Percentiles rank a stretch among this genome's conserved stretches.
These are phyloP conservation scores for Patella ulyssiponensis DNA, from an alignment of 2,888 invertebrate species.

Conservation along the genomic window DNA sequence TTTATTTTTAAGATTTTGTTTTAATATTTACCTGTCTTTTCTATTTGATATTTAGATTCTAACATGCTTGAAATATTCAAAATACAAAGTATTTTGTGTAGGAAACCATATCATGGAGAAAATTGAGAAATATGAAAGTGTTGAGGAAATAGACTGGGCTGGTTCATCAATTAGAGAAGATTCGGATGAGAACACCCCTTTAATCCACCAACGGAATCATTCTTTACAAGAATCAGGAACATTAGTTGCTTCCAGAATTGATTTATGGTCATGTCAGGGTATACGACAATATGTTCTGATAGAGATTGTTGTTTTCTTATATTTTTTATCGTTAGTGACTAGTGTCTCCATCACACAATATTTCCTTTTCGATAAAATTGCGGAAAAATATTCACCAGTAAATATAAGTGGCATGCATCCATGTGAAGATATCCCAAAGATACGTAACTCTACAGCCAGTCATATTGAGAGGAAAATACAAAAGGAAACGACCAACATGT, in stretches of 20 bases:
- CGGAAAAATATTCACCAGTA: neutral
- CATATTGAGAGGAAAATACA: constrained; percentile 18
- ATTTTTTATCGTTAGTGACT: neutral
- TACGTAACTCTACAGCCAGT: constrained; percentile 12
- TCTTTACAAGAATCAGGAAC: neutral
- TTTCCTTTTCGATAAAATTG: constrained; percentile 18
- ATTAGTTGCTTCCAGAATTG: too few relatives aligned
- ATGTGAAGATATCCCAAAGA: constrained; percentile 8
- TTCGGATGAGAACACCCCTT: neutral
- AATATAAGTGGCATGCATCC: constrained; percentile 17
- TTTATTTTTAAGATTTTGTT: too few relatives aligned
- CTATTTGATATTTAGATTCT: too few relatives aligned
- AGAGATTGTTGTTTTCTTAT: constrained; percentile 7
- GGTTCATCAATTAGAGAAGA: neutral
- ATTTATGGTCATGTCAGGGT: neutral
- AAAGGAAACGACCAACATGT: constrained; percentile 20
- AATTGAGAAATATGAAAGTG: neutral
- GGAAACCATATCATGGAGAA: neutral
- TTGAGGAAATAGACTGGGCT: neutral
- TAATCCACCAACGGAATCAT: neutral
- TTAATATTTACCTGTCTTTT: too few relatives aligned
- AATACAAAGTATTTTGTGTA: too few relatives aligned
- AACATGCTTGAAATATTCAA: too few relatives aligned
- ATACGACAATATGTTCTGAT: constrained; percentile 11
- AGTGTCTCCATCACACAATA: constrained; percentile 10